phyloP scores from a whole-genome alignment of 1,140 invertebrate genomes.

The Leptestheria dahalacensis region DNA sequence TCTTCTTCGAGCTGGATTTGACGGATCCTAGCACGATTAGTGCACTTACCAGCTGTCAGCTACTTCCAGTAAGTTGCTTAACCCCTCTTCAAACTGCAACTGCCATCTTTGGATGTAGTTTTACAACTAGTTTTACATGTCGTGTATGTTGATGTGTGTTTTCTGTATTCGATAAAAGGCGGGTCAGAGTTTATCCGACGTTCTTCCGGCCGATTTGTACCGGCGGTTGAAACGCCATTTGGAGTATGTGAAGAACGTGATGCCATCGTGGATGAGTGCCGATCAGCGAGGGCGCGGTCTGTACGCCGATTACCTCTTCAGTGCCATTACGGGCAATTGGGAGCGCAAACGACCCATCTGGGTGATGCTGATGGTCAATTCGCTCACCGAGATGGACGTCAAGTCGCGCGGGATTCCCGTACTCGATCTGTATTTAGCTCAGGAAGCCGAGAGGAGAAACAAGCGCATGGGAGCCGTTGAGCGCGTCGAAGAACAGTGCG shows the following conservation, averaged over 20 bases:
- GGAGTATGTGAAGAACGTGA: slow-evolving; percentile 32
- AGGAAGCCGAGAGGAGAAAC: slow-evolving; percentile 33
- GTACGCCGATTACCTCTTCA: slow-evolving; percentile 36
- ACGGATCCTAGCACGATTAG: slow-evolving; percentile 34
- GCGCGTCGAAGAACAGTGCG: slow-evolving; percentile 39
- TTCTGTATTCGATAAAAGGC: slow-evolving; percentile 10
- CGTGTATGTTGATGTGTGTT: not conserved
- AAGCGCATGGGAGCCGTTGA: slow-evolving; percentile 39
- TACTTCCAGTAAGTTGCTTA: slow-evolving; percentile 29
- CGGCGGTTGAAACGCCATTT: slow-evolving; percentile 33
- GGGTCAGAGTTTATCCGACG: slow-evolving; percentile 29
- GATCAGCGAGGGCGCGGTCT: slow-evolving; percentile 34
- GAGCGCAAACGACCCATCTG: slow-evolving; percentile 38
- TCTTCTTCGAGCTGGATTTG: slow-evolving; percentile 40
- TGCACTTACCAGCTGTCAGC: slow-evolving; percentile 35
- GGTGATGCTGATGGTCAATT: slow-evolving; percentile 41
- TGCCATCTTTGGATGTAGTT: not conserved
- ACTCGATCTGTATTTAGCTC: slow-evolving; percentile 38
- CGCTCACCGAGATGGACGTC: slow-evolving; percentile 36
- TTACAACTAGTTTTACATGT: not conserved
- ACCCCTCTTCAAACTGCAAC: not conserved
- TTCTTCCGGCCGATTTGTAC: slow-evolving; percentile 34
- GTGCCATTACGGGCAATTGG: slow-evolving; percentile 39
- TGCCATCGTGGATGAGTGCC: slow-evolving; percentile 34
- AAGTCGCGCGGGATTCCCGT: slow-evolving; percentile 37